These are phyloP conservation scores for Anableps anableps DNA, from an alignment of 2,797 vertebrate species.

Conservation along the genomic window DNA sequence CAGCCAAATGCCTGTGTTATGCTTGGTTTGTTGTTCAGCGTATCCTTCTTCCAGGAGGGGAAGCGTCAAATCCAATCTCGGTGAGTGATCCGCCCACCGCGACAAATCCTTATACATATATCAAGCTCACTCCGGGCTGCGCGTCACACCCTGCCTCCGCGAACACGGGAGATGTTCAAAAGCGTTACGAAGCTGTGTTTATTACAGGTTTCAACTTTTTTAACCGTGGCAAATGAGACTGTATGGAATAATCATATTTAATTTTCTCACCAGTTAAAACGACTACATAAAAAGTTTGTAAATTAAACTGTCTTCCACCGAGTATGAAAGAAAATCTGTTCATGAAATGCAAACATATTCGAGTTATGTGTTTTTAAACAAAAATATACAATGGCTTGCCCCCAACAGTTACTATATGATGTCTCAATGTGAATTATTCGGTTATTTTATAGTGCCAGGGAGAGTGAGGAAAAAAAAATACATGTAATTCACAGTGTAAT, in stretches of 20 bases:
- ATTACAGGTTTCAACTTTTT: not conserved
- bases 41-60: not conserved
- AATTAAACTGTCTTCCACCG: not conserved
- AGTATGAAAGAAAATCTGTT: not conserved
- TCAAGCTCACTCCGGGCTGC: not conserved
- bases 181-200: not conserved
- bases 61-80: rapidly evolving
- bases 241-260: not conserved
- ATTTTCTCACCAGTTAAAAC: not conserved
- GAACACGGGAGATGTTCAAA: conserved; percentile 47
- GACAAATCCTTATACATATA: rapidly evolving
- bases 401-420: not conserved
- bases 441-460: not conserved
- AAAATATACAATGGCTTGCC: not conserved
- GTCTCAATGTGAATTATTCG: not conserved
- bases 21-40: conserved; percentile 12
- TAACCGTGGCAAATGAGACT: not conserved
- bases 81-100: not conserved
- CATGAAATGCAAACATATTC: not conserved
- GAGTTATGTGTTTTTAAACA: not conserved
- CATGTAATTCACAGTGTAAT: rapidly evolving
- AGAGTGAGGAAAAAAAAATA: not conserved
- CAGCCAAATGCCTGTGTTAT: not conserved
- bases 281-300: too few relatives aligned
- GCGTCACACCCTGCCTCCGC: not conserved